These are phyloP conservation scores for Anguilla obscura DNA, from an alignment of 2,797 vertebrate genomes.

Conservation along the genomic window DNA sequence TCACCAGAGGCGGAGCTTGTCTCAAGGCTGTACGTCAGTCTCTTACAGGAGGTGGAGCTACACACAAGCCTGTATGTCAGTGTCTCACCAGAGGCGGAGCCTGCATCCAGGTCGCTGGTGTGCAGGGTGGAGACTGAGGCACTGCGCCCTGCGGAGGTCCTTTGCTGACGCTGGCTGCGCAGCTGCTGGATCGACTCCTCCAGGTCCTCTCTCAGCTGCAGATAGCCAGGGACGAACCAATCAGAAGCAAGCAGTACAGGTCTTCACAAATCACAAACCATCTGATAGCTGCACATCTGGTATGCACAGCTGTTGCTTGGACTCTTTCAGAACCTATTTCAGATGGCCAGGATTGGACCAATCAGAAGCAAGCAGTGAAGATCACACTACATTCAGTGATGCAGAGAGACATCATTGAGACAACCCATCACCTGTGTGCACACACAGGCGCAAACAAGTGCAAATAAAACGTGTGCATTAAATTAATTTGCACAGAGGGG, in stretches of 20 bases:
- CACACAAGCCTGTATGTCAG: not conserved
- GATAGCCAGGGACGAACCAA: conserved; percentile 10
- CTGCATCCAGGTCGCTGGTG: conserved; percentile 82
- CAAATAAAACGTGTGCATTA: not conserved
- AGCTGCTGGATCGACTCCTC: conserved; percentile 87
- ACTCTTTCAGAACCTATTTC: not conserved
- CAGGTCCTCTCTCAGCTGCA: conserved; percentile 86
- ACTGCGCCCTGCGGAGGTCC: conserved; percentile 67
- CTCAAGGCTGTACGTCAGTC: not conserved
- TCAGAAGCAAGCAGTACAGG: not conserved
- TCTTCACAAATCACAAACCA: not conserved
- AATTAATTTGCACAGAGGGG: not conserved
- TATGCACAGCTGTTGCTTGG: not conserved
- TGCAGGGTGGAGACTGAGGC: conserved; percentile 81
- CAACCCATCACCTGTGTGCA: not conserved
- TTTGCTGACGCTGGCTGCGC: conserved; percentile 74
- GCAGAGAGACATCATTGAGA: not conserved
- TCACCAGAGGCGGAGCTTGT: no score
- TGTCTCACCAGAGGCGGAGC: conserved; percentile 51
- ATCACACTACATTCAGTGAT: not conserved
- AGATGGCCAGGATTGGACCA: not conserved
- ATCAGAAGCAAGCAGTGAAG: not conserved
- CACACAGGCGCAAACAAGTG: not conserved
- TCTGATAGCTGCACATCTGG: not conserved
- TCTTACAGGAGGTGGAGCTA: not conserved